phyloP scores from a whole-genome alignment of 2,797 vertebrate species.

The Odontamblyopus rebecca region DNA sequence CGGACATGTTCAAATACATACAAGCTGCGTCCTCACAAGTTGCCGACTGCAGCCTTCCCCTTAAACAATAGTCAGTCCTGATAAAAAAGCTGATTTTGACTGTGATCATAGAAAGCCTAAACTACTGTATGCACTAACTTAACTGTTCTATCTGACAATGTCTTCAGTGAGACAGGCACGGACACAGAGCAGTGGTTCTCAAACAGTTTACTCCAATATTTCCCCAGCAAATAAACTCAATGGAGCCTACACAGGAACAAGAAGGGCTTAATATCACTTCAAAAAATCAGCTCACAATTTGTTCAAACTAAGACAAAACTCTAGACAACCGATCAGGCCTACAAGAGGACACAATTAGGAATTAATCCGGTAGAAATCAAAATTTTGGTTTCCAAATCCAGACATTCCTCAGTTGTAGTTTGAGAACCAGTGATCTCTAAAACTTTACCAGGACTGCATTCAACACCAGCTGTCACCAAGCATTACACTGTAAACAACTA shows the following conservation, averaged over 20 bases:
- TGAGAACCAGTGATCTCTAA: constrained; percentile 46
- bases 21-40: constrained; percentile 60
- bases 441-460: constrained; percentile 57
- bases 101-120: constrained; percentile 11
- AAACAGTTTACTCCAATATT: background rate
- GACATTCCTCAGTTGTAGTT: background rate
- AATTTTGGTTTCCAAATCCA: background rate
- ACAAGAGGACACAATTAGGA: background rate
- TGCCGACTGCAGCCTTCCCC: constrained; percentile 34
- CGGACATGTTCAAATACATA: constrained; percentile 47
- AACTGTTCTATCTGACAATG: background rate
- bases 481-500: constrained; percentile 76
- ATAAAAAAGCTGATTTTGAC: constrained; percentile 33
- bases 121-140: background rate
- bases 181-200: constrained; percentile 3
- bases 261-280: background rate
- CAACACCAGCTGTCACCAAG: constrained; percentile 69
- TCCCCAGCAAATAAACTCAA: background rate
- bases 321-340: background rate
- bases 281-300: background rate
- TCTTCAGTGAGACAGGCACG: background rate
- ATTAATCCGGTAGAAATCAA: background rate
- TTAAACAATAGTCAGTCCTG: constrained; percentile 38
- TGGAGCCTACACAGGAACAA: background rate
- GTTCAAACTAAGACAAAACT: constrained; percentile 3